Base-by-base conservation (phyloP, 2,888 invertebrate species). In the Oscheius sp. region DNA sequence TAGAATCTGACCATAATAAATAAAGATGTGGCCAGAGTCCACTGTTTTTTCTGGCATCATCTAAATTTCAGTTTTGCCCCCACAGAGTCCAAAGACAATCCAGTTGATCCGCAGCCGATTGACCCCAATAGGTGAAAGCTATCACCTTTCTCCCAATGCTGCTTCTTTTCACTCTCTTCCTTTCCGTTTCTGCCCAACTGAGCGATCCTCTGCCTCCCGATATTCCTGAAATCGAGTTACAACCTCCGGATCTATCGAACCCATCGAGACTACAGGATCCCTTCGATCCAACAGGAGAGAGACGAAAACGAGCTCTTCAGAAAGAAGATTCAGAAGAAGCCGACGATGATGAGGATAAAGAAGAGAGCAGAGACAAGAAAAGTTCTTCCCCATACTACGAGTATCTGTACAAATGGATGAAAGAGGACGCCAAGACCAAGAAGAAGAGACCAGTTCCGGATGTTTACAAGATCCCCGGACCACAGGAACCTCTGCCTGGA, bases 401-500 rank as follows among this genome's bases (percentile, higher is more conserved):
- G n/a, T 63, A 48, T 48, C 78, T 84, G 10, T 79, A 80, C 42
- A 79, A 79, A 29, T 55, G 84, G 55, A 78, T 84, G 82, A 78
- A 83, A 48, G 80, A 84, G 35, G 81, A 81, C 32, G 79, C 81
- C 32, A 76, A 77, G 35, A 51, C 62, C 11, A 37, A 50, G 5
- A 79, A 80, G 60, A 82, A 80, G 68, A 53, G 68, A 57, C 78
- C 74, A 2, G 62, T 66, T n/a, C 76, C 82, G 0, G 73, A 62
- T 11, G 71, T 77, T 32, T 82, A 82, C 57, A 79, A 70, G 63
- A 81, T 82, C 48, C 82, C 82, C 21, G 84, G 85, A 53, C 84
- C 84, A 1, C 84, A 85, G 58, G 83, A 84, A 37, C 85, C 85
- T 1, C 71, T 85, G 0, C 85, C 85, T 4, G 85, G 85, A 29